phyloP scores from a whole-genome alignment of 2,113 vertebrate genomes.

The Pardalotus punctatus region DNA sequence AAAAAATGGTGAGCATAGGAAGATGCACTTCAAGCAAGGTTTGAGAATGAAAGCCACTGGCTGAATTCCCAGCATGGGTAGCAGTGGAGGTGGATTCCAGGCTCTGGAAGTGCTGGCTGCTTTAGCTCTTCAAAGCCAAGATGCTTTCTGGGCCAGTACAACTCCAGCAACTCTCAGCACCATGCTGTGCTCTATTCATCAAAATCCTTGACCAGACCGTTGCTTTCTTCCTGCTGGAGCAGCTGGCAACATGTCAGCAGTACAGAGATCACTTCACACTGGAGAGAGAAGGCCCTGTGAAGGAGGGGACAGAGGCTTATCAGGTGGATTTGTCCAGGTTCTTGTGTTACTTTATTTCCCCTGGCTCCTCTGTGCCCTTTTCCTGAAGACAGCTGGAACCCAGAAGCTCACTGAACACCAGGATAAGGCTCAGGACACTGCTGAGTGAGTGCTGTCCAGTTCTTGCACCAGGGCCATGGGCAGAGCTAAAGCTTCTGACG shows the following conservation, averaged over 20 bases:
- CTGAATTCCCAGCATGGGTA: not conserved
- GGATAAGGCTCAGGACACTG: not conserved
- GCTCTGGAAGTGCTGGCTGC: not conserved
- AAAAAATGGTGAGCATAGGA: not conserved
- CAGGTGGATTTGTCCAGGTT: not conserved
- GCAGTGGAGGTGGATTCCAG: not conserved
- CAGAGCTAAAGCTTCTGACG: not conserved
- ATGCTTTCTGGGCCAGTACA: not conserved
- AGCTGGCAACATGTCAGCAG: not conserved
- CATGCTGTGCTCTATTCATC: not conserved
- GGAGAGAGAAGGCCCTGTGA: not conserved
- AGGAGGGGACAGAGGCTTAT: not conserved
- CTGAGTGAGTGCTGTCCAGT: not conserved
- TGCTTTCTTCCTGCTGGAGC: not conserved
- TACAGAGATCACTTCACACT: no score
- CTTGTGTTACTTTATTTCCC: not conserved
- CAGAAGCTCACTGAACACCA: not conserved
- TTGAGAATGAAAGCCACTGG: not conserved
- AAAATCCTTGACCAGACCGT: not conserved
- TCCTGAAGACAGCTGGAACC: no score
- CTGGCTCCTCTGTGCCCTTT: not conserved
- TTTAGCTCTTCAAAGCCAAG: not conserved
- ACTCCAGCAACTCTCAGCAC: not conserved
- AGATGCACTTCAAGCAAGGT: not conserved
- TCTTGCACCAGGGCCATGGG: accelerated